phyloP scores from a whole-genome alignment of 2,888 invertebrate genomes.

The Aelia acuminata region DNA sequence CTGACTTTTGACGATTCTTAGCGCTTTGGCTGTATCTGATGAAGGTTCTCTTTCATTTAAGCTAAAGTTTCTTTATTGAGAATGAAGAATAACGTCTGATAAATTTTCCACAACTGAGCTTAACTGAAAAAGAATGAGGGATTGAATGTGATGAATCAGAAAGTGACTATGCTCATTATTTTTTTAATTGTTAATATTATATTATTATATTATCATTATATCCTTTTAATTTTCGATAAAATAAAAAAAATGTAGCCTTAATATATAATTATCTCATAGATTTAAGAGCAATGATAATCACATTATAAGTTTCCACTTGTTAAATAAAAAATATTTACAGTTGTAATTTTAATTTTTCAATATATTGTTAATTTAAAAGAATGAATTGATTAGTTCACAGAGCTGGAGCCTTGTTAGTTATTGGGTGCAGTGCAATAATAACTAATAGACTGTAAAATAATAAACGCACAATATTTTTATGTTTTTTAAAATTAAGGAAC shows the following conservation, averaged over 20 bases:
- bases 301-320: constrained; percentile 39
- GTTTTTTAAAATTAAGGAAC: neutral
- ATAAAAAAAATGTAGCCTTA: constrained; percentile 46
- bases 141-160: constrained; percentile 45
- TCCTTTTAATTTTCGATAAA: constrained; percentile 49
- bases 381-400: constrained; percentile 47
- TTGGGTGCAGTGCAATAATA: constrained; percentile 60
- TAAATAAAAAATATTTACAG: neutral
- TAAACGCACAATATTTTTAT: constrained; percentile 59
- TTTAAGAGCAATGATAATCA: constrained; percentile 58
- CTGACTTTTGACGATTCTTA: neutral
- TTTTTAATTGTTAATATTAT: constrained; percentile 55
- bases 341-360: constrained; percentile 40
- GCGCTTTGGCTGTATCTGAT: constrained; percentile 10
- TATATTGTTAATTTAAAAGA: constrained; percentile 29
- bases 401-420: constrained; percentile 59
- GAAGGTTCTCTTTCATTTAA: constrained; percentile 56
- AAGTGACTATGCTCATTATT: constrained; percentile 57
- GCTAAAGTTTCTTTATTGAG: neutral
- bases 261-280: constrained; percentile 59
- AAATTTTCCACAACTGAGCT: constrained; percentile 23
- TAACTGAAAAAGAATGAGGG: constrained; percentile 58
- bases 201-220: constrained; percentile 52
- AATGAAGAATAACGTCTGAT: neutral
- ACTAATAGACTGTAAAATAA: constrained; percentile 57